Base-by-base conservation (phyloP, 1,140 invertebrate genomes). In the Drosophila trapezifrons region DNA sequence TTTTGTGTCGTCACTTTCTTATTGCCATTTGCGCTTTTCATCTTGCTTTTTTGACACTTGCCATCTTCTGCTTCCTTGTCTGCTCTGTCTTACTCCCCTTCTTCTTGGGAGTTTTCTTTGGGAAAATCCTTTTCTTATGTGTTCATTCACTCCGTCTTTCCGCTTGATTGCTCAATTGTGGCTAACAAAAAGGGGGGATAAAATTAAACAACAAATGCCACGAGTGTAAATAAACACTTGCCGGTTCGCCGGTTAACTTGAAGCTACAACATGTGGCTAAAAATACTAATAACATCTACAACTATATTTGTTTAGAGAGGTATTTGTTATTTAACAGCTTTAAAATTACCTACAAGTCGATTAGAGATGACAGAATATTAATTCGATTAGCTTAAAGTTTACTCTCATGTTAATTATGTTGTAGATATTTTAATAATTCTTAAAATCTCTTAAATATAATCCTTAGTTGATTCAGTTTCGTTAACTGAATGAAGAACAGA, bases 81-180 rank as follows among this genome's bases (percentile, higher is more conserved):
- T 9, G 5, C 32, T 17, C 46, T 18, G 12, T 42, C 37, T 20
- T 43, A 2, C 17, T 35, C 18, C 7, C 9, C 43, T 17, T 25
- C 25, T 35, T 66, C 40, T 67, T 64, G 58, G 25, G 25, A 27
- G 25, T 47, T 62, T 38, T 54, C 59, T 32, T 43, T 29, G 38
- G 32, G 63, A 42, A 70, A 70, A 45, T 70, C 66, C 49, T 55
- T 69, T 38, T 38, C 75, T 71, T 60, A 38, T 71, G 80, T 84
- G 80, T 83, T 84, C 80, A 84, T 49, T 83, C 80, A 83, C 80
- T 67, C 18, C 32, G n/a, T 25, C 59, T 67, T 76, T 73, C 63
- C 60, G 77, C 80, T 67, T 83, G 80, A 83, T 84, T 84, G 77
- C 81, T 74, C 77, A 80, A 84, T 85, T 85, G 81, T 85, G 62